Evolutionary conservation across 2,797 vertebrate species (phyloP).

Genomic region (Neomorphus geoffroyi): DNA sequence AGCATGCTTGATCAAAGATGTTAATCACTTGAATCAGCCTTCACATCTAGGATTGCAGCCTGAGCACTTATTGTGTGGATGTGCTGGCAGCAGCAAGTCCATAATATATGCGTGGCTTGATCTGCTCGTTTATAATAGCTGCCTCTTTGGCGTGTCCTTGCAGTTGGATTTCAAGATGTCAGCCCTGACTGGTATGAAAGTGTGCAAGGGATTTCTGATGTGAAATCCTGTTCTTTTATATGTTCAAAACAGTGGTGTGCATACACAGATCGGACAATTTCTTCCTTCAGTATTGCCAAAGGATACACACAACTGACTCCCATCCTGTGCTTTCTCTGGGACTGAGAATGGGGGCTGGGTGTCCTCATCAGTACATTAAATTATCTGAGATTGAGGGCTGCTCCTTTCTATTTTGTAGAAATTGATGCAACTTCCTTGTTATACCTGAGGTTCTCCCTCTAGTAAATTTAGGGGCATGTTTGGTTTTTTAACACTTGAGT

Average conservation of each 20-base stretch:
- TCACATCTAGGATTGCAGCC: not conserved
- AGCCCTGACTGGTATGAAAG: not conserved
- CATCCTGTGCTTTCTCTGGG: accelerated
- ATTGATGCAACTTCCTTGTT: not conserved
- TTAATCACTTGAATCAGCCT: not conserved
- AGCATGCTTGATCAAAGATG: not conserved
- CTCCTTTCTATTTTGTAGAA: not conserved
- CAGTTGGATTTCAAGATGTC: not conserved
- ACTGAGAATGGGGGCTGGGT: not conserved
- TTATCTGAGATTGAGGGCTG: not conserved
- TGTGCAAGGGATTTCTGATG: not conserved
- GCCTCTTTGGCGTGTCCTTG: not conserved
- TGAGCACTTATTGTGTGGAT: not conserved
- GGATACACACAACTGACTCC: not conserved
- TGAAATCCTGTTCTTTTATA: not conserved
- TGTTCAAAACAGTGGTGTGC: not conserved
- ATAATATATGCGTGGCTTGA: not conserved
- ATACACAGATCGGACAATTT: not conserved
- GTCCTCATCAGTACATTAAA: not conserved
- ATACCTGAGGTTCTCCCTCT: not conserved
- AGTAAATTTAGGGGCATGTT: not conserved
- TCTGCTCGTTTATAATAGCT: not conserved
- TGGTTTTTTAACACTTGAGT: not conserved
- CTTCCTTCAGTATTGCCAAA: not conserved
- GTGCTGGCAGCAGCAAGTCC: not conserved